phyloP scores from a whole-genome alignment of 2,888 invertebrate genomes.

The Noctua pronuba region DNA sequence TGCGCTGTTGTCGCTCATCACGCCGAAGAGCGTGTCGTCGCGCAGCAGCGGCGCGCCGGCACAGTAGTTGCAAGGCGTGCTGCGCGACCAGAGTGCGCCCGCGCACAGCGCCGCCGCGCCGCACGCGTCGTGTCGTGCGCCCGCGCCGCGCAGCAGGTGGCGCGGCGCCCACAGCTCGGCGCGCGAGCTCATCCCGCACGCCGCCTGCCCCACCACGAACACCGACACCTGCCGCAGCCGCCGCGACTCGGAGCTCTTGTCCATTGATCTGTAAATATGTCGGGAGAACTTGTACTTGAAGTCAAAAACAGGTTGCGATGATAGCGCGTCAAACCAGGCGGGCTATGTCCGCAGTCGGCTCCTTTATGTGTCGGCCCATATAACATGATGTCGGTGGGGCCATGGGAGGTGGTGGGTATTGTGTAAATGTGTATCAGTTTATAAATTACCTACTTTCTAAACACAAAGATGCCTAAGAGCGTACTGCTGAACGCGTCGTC shows the following conservation, averaged over 20 bases:
- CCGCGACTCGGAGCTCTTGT: constrained; percentile 59
- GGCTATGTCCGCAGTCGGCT: neutral
- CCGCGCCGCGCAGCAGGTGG: constrained; percentile 66
- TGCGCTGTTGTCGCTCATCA: constrained; percentile 75
- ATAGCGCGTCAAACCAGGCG: neutral
- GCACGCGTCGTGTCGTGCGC: constrained; percentile 60
- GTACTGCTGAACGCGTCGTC: too few relatives aligned
- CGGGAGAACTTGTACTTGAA: neutral
- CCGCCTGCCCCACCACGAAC: constrained; percentile 60
- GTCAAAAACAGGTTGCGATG: neutral
- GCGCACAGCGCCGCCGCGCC: constrained; percentile 69
- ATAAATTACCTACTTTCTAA: neutral
- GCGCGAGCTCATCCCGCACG: constrained; percentile 57
- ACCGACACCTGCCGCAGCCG: constrained; percentile 67
- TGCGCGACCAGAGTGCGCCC: constrained; percentile 68
- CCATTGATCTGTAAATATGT: constrained; percentile 61
- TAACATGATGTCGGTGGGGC: neutral
- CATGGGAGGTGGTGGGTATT: neutral
- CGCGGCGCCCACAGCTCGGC: constrained; percentile 68
- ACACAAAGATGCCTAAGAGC: neutral
- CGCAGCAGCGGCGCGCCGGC: constrained; percentile 81
- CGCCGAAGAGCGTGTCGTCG: constrained; percentile 69
- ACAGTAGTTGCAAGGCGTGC: constrained; percentile 78
- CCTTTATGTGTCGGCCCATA: neutral
- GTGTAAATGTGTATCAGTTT: neutral